Base-by-base conservation (phyloP, 2,113 vertebrate species). In the Spermophilus dauricus region DNA sequence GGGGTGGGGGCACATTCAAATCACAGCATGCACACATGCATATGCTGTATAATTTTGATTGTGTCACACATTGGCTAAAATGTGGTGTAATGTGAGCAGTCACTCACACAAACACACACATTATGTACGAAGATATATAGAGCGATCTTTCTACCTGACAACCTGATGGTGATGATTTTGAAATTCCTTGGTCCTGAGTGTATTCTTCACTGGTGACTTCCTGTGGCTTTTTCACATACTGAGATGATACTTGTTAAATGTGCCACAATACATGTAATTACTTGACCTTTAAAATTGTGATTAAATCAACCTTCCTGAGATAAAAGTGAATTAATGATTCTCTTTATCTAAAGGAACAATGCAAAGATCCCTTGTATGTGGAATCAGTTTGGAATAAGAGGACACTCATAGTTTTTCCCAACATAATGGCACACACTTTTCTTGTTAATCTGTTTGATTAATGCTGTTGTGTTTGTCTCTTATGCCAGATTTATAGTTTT, bases 211-310 rank as follows among this genome's bases (percentile, higher is more conserved):
- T 80, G 32, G 58, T 9, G 83, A 45, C 1, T 37, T 82, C 28
- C 28, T 69, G 24, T 45, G 53, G 3, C 17, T 85, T 95, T 96
- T 83, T 24, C 91, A 84, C 87, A 10, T 80, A 37, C 48, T 81
- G 17, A 94, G 39, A 95, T 70, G 53, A 28, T 91, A 89, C 73
- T 8, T 92, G 37, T 67, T 75, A 86, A 89, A 95, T 63, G 48
- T 89, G 3, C 16, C 78, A 86, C 16, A 63, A 65, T 86, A 70
- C 65, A 80, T 75, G n/a, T 85, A 77, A 94, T 95, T 91, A 91
- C 22, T n/a, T 88, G 78, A 81, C 61, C 24, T 95, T 96, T 93
- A 78, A 90, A 90, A 82, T 58, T 81, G 42, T 13, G n/a, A 90
- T 84, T 84, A 92, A 91, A 93, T 93, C 77, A 86, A 5, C 73